Percentiles rank a stretch among this genome's conserved stretches.
Evolutionary conservation across 1,140 invertebrate species (phyloP).

Genomic region (Apocrypta bakeri): DNA sequence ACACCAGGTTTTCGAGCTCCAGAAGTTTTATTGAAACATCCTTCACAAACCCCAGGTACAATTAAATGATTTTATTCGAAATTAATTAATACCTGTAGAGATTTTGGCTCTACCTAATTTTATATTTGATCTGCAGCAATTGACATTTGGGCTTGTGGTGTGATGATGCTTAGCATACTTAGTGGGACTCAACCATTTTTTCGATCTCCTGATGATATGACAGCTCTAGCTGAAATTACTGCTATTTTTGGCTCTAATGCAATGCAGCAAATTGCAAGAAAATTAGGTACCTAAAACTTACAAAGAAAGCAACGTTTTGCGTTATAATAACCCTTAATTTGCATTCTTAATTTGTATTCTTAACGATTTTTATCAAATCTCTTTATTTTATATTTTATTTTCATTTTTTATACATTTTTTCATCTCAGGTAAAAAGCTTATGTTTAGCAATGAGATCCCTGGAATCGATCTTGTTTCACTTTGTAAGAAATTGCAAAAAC

Average conservation of each 20-base stretch:
- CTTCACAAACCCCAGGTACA: slow-evolving; percentile 83
- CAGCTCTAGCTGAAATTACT: slow-evolving; percentile 88
- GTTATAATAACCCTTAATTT: too few species aligned
- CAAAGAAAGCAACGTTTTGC: slow-evolving; percentile 49
- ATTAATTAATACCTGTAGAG: not conserved
- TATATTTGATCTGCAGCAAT: slow-evolving; percentile 77
- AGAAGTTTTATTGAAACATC: slow-evolving; percentile 88
- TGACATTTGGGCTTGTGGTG: slow-evolving; percentile 92
- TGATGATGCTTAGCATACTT: slow-evolving; percentile 88
- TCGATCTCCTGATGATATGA: slow-evolving; percentile 85
- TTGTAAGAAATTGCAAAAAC: slow-evolving; percentile 67
- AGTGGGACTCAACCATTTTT: slow-evolving; percentile 90
- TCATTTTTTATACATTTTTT: slow-evolving; percentile 9
- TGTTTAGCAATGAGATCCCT: slow-evolving; percentile 65
- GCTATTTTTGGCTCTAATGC: slow-evolving; percentile 84
- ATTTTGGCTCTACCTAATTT: not conserved
- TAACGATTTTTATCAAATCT: too few species aligned
- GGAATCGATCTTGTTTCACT: slow-evolving; percentile 64
- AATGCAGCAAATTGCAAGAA: slow-evolving; percentile 80
- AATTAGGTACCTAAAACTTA: slow-evolving; percentile 77
- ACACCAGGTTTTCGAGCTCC: slow-evolving; percentile 94
- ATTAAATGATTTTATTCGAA: not conserved
- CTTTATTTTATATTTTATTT: not conserved
- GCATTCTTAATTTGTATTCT: too few species aligned
- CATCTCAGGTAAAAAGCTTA: slow-evolving; percentile 70